phyloP scores from a whole-genome alignment of 2,113 vertebrate species.

The Platysteira castanea region DNA sequence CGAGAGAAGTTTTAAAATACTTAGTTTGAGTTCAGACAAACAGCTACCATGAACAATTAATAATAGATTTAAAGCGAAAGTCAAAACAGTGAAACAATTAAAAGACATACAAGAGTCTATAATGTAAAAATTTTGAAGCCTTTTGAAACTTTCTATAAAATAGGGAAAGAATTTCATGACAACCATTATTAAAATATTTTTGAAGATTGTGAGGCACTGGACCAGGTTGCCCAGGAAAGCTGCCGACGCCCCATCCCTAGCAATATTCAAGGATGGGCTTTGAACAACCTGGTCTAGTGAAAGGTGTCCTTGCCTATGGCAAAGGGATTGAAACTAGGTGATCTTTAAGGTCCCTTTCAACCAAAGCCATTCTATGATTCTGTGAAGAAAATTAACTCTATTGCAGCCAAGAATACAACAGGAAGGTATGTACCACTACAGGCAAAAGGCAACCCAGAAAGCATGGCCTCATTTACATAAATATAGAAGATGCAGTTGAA shows the following conservation, averaged over 20 bases:
- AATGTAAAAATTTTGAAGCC: background rate
- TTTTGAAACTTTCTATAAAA: background rate
- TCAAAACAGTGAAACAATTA: background rate
- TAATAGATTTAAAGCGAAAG: background rate
- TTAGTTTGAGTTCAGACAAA: background rate
- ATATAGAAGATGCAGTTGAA: background rate
- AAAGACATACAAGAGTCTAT: background rate
- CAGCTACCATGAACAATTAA: background rate
- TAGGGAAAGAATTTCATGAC: background rate
- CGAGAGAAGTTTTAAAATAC: background rate
- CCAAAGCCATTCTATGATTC: background rate
- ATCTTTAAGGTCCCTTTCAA: background rate
- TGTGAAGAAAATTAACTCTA: background rate
- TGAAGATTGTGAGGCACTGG: background rate
- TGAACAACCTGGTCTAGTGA: background rate
- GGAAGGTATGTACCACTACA: background rate
- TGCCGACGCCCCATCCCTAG: background rate
- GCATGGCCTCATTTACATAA: background rate
- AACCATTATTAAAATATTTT: background rate
- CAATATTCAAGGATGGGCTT: background rate
- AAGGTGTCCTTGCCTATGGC: background rate
- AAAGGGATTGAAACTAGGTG: background rate
- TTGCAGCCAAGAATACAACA: too few species aligned
- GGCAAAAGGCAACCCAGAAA: background rate
- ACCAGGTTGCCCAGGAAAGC: background rate